These are phyloP conservation scores for Lucilia sericata DNA, from an alignment of 1,140 invertebrate species.

Conservation along the genomic window DNA sequence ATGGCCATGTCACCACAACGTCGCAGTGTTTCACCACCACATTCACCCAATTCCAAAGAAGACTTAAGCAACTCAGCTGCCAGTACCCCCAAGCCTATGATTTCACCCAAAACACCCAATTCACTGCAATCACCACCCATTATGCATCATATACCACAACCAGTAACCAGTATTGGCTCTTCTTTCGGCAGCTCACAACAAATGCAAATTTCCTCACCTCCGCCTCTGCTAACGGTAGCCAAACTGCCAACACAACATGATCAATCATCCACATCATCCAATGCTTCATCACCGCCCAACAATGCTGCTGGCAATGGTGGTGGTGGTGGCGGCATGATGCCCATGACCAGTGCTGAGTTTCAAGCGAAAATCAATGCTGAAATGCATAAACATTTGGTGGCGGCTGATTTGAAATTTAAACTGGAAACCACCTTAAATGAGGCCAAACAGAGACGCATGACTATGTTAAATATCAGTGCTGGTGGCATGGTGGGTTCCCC, in stretches of 20 bases:
- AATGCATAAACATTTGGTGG: slow-evolving; percentile 66
- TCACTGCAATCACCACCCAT: slow-evolving; percentile 42
- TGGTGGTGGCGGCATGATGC: slow-evolving; percentile 43
- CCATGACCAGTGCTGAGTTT: slow-evolving; percentile 54
- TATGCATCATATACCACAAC: slow-evolving; percentile 53
- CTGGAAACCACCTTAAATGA: slow-evolving; percentile 58
- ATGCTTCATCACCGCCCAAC: slow-evolving; percentile 56
- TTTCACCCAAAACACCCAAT: slow-evolving; percentile 39
- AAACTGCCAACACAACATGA: slow-evolving; percentile 52
- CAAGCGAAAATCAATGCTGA: slow-evolving; percentile 66
- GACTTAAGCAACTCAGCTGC: slow-evolving; percentile 50
- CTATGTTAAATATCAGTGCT: slow-evolving; percentile 38
- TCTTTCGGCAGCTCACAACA: slow-evolving; percentile 46
- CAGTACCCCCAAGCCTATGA: slow-evolving; percentile 36
- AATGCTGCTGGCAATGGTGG: neutral
- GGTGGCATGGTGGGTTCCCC: slow-evolving; percentile 45
- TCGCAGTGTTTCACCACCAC: slow-evolving; percentile 41
- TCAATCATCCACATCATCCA: slow-evolving; percentile 51
- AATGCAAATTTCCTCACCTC: slow-evolving; percentile 61
- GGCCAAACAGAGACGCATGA: slow-evolving; percentile 56
- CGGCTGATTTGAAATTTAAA: slow-evolving; percentile 64
- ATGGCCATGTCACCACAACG: slow-evolving; percentile 54
- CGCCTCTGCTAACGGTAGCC: slow-evolving; percentile 57
- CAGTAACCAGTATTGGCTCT: slow-evolving; percentile 44
- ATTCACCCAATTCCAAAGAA: slow-evolving; percentile 53